Evolutionary conservation across 2,888 invertebrate genomes (phyloP), one percentile per base, ranked within the genome.

Genomic region (Enoplolaimus lenunculus): DNA sequence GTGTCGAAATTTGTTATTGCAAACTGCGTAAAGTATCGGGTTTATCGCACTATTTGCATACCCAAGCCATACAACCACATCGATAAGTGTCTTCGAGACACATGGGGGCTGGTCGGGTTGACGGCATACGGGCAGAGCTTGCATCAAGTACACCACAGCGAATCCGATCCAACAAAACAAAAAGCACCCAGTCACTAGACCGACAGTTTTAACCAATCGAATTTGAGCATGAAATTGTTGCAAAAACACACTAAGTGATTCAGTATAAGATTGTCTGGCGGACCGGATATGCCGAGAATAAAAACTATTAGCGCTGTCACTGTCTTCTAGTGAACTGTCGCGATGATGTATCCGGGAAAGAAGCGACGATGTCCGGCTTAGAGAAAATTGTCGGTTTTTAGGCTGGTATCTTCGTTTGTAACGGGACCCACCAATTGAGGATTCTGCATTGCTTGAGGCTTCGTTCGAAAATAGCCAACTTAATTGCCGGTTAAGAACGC

Each of bases 101-200:
- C 68, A 70, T 3, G 3, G 7, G 7, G 7, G 45, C 21, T 45
- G 45, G 21, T 45, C 45, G 45, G 21, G 7, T 2, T 7, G 3
- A 28, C 57, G 60, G 35, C 68, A 60, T 16, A 13, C 2, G 13
- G 35, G 59, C 45, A 60, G 57, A 2, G 57, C 68, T 60, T 57
- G 68, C 3, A 60, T 2, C 3, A 34, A 7, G 28, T 68, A 68
- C 13, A 34, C 90, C 84, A 94, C 93, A 71, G 80, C 80, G 84
- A 94, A 94, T 0, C 93, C 93, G 71, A 91, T 85, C 93, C 94
- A 95, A 82, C 94, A 94, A 77, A 89, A 86, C 69, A 93, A 90
- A 82, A 95, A 95, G 60, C 92, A 90, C 0, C 93, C 93, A 2
- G 94, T 93, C 74, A 95, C 93, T 74, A 94, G 92, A 72, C 91